Evolutionary conservation across 2,888 invertebrate genomes (phyloP), one percentile per base, ranked within the genome.

Genomic region (Galerucella pusilla): DNA sequence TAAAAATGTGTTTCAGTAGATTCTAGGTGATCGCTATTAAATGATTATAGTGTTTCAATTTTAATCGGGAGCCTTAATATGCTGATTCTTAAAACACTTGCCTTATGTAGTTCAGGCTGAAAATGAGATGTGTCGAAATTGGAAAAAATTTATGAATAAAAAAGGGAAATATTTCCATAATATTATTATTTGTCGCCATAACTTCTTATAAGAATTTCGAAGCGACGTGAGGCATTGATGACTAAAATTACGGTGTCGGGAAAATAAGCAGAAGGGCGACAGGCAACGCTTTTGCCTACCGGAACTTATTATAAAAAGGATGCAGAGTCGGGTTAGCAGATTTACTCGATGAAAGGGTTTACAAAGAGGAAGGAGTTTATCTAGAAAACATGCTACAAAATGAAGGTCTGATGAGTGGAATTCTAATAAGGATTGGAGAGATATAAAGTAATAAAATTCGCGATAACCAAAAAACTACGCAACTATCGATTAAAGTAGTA

Each of bases 291-390:
- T 63, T 75, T 74, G 74, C 75, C 77, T 80, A 78, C 75, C 66
- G 73, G 75, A 75, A 78, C 75, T 79, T 80, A 73, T 77, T 78
- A 74, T 72, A 59, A 72, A 72, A 72, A 70, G 63, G 54, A 63
- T 63, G 54, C 63, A 70, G 70, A 49, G 54, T 64, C 35, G 70
- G n/a, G 54, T 54, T 70, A 42, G 42, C 35, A 28, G 20, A 69
- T 46, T 45, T 46, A 69, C 25, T 12, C 35, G 25, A 59, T 68
- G 49, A 69, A 69, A 69, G 69, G 69, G 60, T 69, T 69, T 59
- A 42, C n/a, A 45, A 45, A 42, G 45, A 45, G 16, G 69, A 28
- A 16, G 69, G 69, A 9, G 16, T 45, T 45, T 57, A 42, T 68
- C 45, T 67, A 14, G 7, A 52, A 67, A 52, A 28, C 14, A n/a